These are phyloP conservation scores for Poecilobothrus nobilitatus DNA, from an alignment of 2,888 invertebrate genomes.

Conservation along the genomic window DNA sequence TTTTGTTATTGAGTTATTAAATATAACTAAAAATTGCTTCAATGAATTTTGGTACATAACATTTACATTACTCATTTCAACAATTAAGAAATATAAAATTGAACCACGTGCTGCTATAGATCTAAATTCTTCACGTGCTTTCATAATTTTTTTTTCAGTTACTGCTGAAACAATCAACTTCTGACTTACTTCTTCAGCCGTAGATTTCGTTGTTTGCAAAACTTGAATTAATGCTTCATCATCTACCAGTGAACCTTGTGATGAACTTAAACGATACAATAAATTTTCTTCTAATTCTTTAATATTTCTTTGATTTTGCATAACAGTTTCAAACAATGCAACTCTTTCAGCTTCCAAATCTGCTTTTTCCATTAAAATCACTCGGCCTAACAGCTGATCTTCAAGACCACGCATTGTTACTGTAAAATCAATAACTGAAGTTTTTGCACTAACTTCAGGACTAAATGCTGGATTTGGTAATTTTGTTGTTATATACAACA, in stretches of 20 bases:
- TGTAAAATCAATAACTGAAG: constrained; percentile 94
- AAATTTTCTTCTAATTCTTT: constrained; percentile 91
- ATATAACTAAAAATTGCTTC: constrained; percentile 86
- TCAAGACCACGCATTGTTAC: constrained; percentile 94
- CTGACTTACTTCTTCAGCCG: constrained; percentile 90
- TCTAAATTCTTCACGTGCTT: constrained; percentile 89
- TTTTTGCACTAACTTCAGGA: constrained; percentile 93
- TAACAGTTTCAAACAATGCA: constrained; percentile 87
- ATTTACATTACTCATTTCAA: constrained; percentile 95
- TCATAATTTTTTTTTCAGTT: constrained; percentile 88
- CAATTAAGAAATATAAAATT: constrained; percentile 89
- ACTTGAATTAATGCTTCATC: constrained; percentile 91
- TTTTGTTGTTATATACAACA: constrained; percentile 93
- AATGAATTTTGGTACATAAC: constrained; percentile 95
- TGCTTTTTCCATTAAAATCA: constrained; percentile 92
- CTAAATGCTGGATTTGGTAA: constrained; percentile 93
- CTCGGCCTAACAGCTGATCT: constrained; percentile 86
- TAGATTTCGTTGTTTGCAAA: constrained; percentile 74
- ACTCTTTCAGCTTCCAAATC: constrained; percentile 92
- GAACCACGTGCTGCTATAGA: constrained; percentile 92
- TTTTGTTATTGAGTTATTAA: constrained; percentile 87
- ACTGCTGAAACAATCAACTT: constrained; percentile 86
- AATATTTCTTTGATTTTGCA: constrained; percentile 93
- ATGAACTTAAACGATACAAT: constrained; percentile 82
- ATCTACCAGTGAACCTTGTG: constrained; percentile 88